Evolutionary conservation across 2,888 invertebrate species (phyloP).

Genomic region (Andrena praecox): DNA sequence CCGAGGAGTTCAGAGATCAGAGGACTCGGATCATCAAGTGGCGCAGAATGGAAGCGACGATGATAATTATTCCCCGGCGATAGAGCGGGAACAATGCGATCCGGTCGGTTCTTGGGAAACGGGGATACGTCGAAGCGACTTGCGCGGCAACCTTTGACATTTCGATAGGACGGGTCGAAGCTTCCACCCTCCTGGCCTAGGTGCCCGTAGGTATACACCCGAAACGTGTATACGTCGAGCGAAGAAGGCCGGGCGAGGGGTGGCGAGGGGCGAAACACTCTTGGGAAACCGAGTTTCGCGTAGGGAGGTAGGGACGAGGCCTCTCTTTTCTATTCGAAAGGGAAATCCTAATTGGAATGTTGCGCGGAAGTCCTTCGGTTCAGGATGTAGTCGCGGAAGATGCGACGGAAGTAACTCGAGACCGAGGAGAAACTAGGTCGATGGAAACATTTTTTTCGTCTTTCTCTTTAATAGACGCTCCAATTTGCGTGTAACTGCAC

Average conservation of each 20-base stretch:
- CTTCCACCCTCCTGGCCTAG: slow-evolving; percentile 59
- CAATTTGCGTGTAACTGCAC: slow-evolving; percentile 34
- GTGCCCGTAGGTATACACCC: slow-evolving; percentile 40
- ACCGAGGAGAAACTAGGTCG: slow-evolving; percentile 48
- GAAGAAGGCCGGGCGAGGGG: not conserved
- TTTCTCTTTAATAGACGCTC: slow-evolving; percentile 17
- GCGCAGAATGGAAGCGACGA: slow-evolving; percentile 42
- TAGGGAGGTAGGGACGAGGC: not conserved
- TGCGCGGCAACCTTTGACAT: slow-evolving; percentile 82
- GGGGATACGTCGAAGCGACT: slow-evolving; percentile 68
- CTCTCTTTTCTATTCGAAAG: slow-evolving; percentile 12
- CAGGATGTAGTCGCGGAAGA: slow-evolving; percentile 11
- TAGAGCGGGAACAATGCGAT: slow-evolving; percentile 60
- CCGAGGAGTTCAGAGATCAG: not conserved
- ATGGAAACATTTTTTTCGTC: slow-evolving; percentile 13
- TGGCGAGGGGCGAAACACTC: not conserved
- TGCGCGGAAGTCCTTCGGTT: slow-evolving; percentile 42
- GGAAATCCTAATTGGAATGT: slow-evolving; percentile 48
- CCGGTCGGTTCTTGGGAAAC: slow-evolving; percentile 61
- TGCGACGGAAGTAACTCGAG: slow-evolving; percentile 27
- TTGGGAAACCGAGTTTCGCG: not conserved
- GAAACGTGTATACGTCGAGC: slow-evolving; percentile 37
- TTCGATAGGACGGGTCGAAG: slow-evolving; percentile 79
- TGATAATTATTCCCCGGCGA: slow-evolving; percentile 56
- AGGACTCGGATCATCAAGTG: slow-evolving; percentile 12